Evolutionary conservation across 2,797 vertebrate genomes (phyloP), one percentile per base, ranked within the genome.

Genomic region (Rhinella marina): DNA sequence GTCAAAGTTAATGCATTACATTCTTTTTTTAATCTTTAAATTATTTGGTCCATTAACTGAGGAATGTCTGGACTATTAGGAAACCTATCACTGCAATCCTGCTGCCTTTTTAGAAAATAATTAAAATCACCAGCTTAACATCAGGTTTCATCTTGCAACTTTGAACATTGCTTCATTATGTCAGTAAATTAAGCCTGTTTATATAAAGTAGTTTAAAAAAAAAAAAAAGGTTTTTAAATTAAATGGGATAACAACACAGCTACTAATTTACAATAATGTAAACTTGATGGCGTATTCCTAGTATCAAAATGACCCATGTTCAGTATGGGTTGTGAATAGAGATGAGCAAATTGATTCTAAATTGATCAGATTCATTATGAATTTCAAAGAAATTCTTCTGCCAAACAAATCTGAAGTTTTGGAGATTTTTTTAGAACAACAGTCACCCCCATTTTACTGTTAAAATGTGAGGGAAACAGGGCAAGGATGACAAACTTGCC

Each of bases 1-100:
- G 61, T 68, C 64, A 54, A 82, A 82, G 81, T 82, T 82, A 82
- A 82, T 82, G 64, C 48, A 68, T 70, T 70, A 54, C 48, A 70
- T 54, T 27, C 25, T 82, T 54, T 68, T 27, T 82, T 56, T 68
- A 54, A 81, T 81, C 79, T 81, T 81, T 68, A 82, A 70, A 68
- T 82, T 79, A 57, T 57, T 17, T 59, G 52, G 77, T 79, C 41
- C 25, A 59, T 79, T 79, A 59, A 27, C n/a, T 59, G 19, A 57
- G 52, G 77, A 59, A 57, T 79, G 52, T 57, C 52, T 79, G 54
- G 54, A 79, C 77, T 57, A 59, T 79, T 79, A 59, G 77, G 12
- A 79, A 29, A 57, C 48, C 75, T 54, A 77, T 77, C 75, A 54
- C 14, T 77, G 75, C 48, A 54, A 54, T 77, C 48, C 50, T 50